phyloP scores from a whole-genome alignment of 2,888 invertebrate genomes.

The Tribolium freemani region DNA sequence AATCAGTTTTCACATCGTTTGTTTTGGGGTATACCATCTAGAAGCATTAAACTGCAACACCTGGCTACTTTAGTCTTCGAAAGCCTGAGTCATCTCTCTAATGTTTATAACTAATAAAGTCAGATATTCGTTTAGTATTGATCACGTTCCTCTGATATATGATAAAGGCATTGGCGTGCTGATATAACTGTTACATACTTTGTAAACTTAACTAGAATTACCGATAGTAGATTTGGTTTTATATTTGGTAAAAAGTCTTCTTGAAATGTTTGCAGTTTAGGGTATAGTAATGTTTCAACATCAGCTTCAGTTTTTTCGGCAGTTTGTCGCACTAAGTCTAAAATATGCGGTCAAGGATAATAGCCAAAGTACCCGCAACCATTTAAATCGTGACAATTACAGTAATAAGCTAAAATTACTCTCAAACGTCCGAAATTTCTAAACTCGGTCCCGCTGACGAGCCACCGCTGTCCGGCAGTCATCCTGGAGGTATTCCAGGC shows the following conservation, averaged over 20 bases:
- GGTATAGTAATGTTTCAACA: too few relatives aligned
- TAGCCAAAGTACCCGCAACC: conserved; percentile 16
- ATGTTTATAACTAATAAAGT: conserved; percentile 55
- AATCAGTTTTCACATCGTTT: too few relatives aligned
- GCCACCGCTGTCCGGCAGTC: conserved; percentile 58
- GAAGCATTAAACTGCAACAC: too few relatives aligned
- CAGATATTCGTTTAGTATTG: conserved; percentile 56
- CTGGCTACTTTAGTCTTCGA: too few relatives aligned
- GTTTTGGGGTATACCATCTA: too few relatives aligned
- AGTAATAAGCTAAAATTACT: conserved; percentile 26
- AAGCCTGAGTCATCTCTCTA: conserved; percentile 21
- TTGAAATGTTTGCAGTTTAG: too few relatives aligned
- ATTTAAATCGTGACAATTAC: conserved; percentile 32
- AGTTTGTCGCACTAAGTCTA: background rate
- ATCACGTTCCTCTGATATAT: conserved; percentile 54
- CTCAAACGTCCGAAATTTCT: conserved; percentile 7
- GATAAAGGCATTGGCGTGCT: conserved; percentile 50
- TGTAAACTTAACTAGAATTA: too few relatives aligned
- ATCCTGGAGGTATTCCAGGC: conserved; percentile 64
- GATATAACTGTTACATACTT: too few relatives aligned
- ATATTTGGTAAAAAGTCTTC: background rate
- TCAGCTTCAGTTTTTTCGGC: background rate
- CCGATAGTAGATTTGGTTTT: background rate
- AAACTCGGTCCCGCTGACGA: conserved; percentile 43
- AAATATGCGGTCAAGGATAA: conserved; percentile 26